Percentiles rank a stretch among this genome's conserved stretches.
Evolutionary conservation across 2,888 invertebrate genomes (phyloP).

Genomic region (Nemurella pictetii): DNA sequence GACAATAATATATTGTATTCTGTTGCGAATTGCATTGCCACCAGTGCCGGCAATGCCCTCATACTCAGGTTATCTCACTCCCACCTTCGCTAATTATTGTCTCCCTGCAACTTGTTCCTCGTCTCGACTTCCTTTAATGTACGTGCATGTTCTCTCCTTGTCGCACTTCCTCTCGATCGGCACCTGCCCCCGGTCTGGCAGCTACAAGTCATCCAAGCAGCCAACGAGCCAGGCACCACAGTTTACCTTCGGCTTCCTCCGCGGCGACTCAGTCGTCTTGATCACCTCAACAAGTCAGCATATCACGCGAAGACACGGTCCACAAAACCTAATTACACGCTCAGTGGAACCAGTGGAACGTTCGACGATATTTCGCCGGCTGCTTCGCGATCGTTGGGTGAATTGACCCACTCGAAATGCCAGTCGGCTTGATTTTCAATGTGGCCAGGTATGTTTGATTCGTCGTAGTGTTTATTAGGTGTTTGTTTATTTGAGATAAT

Average conservation of each 20-base stretch:
- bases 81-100: constrained; percentile 24
- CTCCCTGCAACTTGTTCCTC: constrained; percentile 3
- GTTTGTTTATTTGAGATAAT: neutral
- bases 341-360: neutral
- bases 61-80: constrained; percentile 20
- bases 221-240: neutral
- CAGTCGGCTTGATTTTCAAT: constrained; percentile 24
- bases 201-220: neutral
- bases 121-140: constrained; percentile 20
- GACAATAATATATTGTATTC: neutral
- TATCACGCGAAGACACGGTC: neutral
- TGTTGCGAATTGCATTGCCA: neutral
- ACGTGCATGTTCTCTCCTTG: constrained; percentile 7
- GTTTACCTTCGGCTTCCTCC: neutral
- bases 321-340: constrained; percentile 19
- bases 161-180: constrained; percentile 22
- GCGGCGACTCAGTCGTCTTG: constrained; percentile 5
- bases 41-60: constrained; percentile 27
- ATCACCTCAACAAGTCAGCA: constrained; percentile 8
- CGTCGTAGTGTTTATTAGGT: neutral
- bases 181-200: constrained; percentile 5
- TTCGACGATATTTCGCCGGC: neutral
- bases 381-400: neutral
- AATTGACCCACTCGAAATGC: neutral
- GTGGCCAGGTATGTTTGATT: constrained; percentile 24